Conservation (phyloP, 1,140 invertebrate genomes). For the Cydia pomonella region DNA sequence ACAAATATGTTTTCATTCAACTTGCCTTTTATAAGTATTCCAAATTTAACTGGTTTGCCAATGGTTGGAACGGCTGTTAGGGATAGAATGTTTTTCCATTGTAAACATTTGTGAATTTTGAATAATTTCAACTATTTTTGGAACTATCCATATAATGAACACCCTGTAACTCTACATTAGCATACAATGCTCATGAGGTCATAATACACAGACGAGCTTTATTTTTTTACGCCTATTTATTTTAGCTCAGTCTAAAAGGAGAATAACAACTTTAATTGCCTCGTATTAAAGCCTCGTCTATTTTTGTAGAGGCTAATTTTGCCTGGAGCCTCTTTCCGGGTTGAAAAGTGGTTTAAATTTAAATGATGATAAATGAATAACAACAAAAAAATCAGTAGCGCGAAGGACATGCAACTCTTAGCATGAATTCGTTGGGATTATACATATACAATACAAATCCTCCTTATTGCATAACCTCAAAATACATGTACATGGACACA, state of each 20-base stretch:
- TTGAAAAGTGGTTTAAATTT: neutral
- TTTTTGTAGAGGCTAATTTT: neutral
- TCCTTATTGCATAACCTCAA: no score
- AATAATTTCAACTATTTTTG: no score
- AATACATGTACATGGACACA: no score
- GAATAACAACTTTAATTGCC: neutral
- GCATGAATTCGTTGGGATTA: no score
- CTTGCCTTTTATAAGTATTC: no score
- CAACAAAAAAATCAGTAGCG: neutral
- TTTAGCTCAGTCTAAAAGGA: neutral
- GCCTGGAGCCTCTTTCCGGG: neutral
- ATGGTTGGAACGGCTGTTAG: no score
- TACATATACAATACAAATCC: no score
- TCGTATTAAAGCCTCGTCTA: neutral
- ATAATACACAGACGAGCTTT: neutral
- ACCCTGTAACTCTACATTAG: constrained; percentile 1
- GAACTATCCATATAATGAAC: neutral
- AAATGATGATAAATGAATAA: neutral
- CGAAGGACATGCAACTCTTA: neutral
- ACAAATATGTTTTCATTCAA: no score
- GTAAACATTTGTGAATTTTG: neutral
- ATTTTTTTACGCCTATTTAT: constrained; percentile 27
- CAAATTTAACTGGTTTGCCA: no score
- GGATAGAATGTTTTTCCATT: no score
- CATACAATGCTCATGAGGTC: constrained; percentile 29